Conservation (phyloP, 2,113 vertebrate genomes). For the Sclerurus mexicanus region DNA sequence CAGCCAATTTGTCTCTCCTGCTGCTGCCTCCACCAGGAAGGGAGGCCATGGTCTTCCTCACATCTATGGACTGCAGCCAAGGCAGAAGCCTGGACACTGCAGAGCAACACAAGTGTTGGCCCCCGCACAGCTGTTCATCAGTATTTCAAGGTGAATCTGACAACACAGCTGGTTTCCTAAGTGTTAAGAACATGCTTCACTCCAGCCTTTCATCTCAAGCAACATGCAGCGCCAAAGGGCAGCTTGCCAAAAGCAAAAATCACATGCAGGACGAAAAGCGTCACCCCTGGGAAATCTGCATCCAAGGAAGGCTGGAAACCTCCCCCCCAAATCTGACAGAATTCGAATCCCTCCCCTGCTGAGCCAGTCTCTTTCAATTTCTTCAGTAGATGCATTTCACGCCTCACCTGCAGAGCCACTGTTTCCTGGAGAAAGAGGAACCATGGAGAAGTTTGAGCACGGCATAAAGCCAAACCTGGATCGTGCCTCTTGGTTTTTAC, state of each 20-base stretch:
- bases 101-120: not conserved
- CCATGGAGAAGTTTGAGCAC: not conserved
- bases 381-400: not conserved
- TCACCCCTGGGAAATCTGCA: slow-evolving; percentile 28
- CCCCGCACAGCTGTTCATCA: not conserved
- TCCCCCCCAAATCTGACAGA: not conserved
- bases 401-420: not conserved
- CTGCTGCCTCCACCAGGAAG: not conserved
- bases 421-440: not conserved
- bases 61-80: not conserved
- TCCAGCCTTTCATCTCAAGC: slow-evolving; percentile 22
- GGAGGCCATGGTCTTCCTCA: not conserved
- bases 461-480: not conserved
- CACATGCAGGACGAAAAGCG: not conserved
- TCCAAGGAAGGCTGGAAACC: slow-evolving; percentile 10
- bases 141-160: slow-evolving; percentile 23
- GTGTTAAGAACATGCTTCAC: not conserved
- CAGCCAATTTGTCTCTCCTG: not conserved
- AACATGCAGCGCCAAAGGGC: not conserved
- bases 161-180: not conserved
- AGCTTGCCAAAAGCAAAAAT: slow-evolving; percentile 23
- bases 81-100: not conserved
- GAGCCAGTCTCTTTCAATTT: slow-evolving; percentile 34
- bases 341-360: not conserved
- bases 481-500: not conserved